Evolutionary conservation across 1,140 invertebrate species (phyloP), one percentile per base, ranked within the genome.

Genomic region (Rhynchophorus ferrugineus): DNA sequence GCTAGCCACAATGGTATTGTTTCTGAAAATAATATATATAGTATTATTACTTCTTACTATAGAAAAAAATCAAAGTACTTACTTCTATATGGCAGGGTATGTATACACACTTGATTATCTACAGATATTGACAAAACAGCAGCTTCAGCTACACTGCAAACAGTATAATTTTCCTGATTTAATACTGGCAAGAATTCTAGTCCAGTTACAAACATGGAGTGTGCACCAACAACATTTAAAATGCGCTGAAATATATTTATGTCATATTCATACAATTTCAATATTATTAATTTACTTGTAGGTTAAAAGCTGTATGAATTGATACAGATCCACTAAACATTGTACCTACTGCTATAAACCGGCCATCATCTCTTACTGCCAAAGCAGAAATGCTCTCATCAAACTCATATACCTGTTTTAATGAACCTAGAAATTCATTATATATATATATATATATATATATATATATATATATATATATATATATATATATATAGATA

Each of bases 161-260:
- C 79, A 49, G 78, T 78, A 51, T 65, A 61, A 33, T 61, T 58
- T 56, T 67, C 56, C 22, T 54, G 33, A 41, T 66, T 66, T 8
- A 64, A 59, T 14, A 82, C 83, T 16, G 87, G 85, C 49, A 95
- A 71, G 74, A 96, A 95, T 70, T 91, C 84, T 44, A 96, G 71
- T 11, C 91, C 92, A 24, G 93, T 96, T 24, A 96, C 86, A 75
- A 96, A 96, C 82, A 93, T 94, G 56, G 83, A 86, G 75, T 97
- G 94, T 54, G 87, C 89, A 62, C 81, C 79, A 58, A 81, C 74
- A 61, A 94, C 81, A 67, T 85, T 82, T 55, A 94, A 77, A 38
- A 91, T 77, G 65, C 80, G 83, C 84, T 94, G 71, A 44, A 76
- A 72, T 54, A 46, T 8, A 59, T 3, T n/a, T n/a, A n/a, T n/a